Evolutionary conservation across 1,140 invertebrate species (phyloP), one percentile per base, ranked within the genome.

Genomic region (Ladona fulva): DNA sequence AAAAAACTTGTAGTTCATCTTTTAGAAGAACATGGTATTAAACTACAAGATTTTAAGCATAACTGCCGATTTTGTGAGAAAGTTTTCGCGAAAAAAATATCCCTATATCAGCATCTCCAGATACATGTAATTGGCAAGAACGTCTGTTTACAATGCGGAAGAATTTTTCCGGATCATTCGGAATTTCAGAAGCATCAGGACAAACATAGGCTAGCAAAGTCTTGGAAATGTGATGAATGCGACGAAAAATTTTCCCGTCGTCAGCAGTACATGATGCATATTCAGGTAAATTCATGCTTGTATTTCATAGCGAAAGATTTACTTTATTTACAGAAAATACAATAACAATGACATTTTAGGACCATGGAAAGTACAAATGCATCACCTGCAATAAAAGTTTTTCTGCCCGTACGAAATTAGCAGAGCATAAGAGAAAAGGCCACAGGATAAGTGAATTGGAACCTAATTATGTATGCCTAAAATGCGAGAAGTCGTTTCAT

Each of bases 1-100:
- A 85, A 85, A 76, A 83, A 86, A 25, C 78, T 86, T 12, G 82
- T 83, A 8, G 79, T 84, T 29, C 85, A 86, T 74, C 77, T 85
- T 29, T 84, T 83, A 66, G 80, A 83, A 52, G 82, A 81, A 7
- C 85, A 86, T 24, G 81, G 82, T 3, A 80, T 85, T 79, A 83
- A 81, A 52, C 81, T 83, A 22, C 82, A 82, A 52, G 81, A 81
- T 6, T 82, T 83, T 74, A 80, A 83, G 42, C 80, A 83, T 79
- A 81, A 81, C 0, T 84, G 83, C 12, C 81, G 83, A 37, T 79
- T 80, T 0, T 83, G 83, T 77, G 79, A 81, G 0, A 79, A 80
- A 5, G 84, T 82, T 77, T 86, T 85, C 76, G 83, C 83, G 14
- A 86, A 85, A 78, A 82, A 82, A 25, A 77, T 80, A 14, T 80